Conservation (phyloP, 1,140 invertebrate genomes). For the Drosophila oshimai region DNA sequence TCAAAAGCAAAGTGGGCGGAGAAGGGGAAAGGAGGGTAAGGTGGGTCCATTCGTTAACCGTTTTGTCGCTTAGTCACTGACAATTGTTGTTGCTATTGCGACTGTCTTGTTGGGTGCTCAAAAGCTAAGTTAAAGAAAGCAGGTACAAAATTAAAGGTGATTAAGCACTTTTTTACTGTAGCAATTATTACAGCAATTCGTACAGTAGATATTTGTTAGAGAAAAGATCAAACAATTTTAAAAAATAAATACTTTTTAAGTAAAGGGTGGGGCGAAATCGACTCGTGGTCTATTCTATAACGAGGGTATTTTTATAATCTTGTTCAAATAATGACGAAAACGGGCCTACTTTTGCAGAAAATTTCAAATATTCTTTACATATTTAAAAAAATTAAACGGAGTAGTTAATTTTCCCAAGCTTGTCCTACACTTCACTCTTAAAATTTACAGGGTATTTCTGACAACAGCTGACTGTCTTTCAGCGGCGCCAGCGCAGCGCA, state of each 20-base stretch:
- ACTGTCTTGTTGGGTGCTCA: slow-evolving; percentile 18
- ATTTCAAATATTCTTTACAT: too few species aligned
- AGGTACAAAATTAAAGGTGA: slow-evolving; percentile 6
- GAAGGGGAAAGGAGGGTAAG: background rate
- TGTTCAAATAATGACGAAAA: too few species aligned
- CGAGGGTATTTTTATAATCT: too few species aligned
- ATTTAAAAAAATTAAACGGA: too few species aligned
- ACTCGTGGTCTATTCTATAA: too few species aligned
- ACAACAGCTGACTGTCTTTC: slow-evolving; percentile 39
- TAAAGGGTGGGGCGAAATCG: too few species aligned
- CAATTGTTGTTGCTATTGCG: background rate
- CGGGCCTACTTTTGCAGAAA: too few species aligned
- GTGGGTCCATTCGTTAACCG: slow-evolving; percentile 32
- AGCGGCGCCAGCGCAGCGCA: slow-evolving; percentile 40
- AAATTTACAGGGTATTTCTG: slow-evolving; percentile 21
- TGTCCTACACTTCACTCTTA: too few species aligned
- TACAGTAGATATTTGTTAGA: background rate
- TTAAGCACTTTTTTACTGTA: background rate
- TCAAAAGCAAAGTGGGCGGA: slow-evolving; percentile 1
- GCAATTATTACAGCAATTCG: background rate
- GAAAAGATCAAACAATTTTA: too few species aligned
- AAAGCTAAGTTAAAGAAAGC: slow-evolving; percentile 12
- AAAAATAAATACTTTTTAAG: background rate
- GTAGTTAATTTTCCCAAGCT: too few species aligned
- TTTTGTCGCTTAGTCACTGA: slow-evolving; percentile 50